These are phyloP conservation scores for Microtus californicus DNA, from an alignment of 2,797 vertebrate genomes.

Conservation along the genomic window DNA sequence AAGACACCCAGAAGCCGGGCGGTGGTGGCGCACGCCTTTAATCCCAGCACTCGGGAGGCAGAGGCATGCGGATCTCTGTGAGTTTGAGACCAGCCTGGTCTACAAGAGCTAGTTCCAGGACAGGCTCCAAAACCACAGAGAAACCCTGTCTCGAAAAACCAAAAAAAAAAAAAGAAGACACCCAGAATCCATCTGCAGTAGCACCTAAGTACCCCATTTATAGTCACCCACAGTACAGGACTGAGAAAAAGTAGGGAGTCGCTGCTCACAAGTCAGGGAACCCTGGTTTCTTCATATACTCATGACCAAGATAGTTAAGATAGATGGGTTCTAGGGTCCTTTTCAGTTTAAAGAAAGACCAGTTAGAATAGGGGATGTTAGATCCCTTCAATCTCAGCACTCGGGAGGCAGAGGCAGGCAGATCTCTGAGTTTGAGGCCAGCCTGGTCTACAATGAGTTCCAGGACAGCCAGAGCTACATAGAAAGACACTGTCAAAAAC, in stretches of 20 bases:
- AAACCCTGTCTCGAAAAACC: no score
- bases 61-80: no score
- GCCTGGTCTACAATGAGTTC: neutral
- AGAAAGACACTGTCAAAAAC: neutral
- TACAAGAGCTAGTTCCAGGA: no score
- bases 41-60: no score
- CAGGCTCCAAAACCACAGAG: no score
- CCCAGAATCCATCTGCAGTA: neutral
- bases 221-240: neutral
- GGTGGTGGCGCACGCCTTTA: no score
- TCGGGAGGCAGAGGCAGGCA: neutral
- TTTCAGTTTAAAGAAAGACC: constrained; percentile 14
- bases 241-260: neutral
- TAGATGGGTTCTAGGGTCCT: neutral
- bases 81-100: no score
- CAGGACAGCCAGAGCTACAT: neutral
- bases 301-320: neutral
- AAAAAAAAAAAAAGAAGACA: no score
- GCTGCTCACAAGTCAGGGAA: neutral
- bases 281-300: neutral
- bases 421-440: neutral
- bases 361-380: no score
- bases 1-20: neutral
- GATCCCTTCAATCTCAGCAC: neutral
- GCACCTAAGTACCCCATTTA: neutral